phyloP scores from a whole-genome alignment of 2,888 invertebrate species.

The Nasonovia ribisnigri region DNA sequence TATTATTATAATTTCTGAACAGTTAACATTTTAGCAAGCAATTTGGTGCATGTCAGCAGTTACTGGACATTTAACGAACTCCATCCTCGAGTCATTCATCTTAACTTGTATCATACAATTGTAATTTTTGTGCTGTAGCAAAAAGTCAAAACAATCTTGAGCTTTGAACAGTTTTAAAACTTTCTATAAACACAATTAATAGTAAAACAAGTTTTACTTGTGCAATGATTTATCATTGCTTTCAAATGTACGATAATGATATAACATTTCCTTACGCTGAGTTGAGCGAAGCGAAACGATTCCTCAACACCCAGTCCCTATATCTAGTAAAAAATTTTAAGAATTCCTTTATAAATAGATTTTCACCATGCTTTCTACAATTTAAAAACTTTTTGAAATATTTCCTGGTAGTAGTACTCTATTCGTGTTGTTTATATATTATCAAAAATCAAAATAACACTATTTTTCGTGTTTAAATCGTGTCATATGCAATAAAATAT shows the following conservation, averaged over 20 bases:
- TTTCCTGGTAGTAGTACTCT: background rate
- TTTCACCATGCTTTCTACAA: background rate
- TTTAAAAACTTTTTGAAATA: background rate
- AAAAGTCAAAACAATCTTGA: background rate
- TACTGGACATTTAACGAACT: background rate
- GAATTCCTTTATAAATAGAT: background rate
- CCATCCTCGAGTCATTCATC: background rate
- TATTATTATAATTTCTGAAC: background rate
- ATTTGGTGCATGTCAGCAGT: background rate
- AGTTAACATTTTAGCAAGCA: background rate
- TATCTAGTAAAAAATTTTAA: background rate
- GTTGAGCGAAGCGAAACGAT: background rate
- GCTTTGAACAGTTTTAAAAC: background rate
- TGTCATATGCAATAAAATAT: background rate
- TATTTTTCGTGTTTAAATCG: background rate
- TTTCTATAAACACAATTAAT: background rate
- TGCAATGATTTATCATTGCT: background rate
- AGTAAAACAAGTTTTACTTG: background rate
- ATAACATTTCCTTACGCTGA: background rate
- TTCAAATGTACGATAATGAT: background rate
- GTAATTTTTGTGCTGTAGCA: background rate
- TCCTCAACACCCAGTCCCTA: background rate
- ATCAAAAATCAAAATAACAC: background rate
- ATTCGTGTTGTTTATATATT: background rate
- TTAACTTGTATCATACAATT: background rate